phyloP scores from a whole-genome alignment of 1,140 invertebrate species.

The Maconellicoccus hirsutus region DNA sequence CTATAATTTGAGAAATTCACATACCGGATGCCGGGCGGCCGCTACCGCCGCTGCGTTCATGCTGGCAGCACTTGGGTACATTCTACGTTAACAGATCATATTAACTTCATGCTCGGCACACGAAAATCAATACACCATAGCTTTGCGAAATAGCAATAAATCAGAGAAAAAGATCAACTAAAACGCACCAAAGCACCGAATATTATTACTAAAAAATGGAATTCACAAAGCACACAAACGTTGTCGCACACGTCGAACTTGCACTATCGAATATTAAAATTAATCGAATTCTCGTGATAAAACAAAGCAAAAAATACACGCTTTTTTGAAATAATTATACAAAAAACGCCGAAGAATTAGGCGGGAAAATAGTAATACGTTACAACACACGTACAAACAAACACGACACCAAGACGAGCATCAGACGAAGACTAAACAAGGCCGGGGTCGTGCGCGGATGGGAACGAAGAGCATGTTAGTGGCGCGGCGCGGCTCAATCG shows the following conservation, averaged over 20 bases:
- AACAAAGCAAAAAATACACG: no score
- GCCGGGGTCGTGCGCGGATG: not conserved
- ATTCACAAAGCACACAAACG: no score
- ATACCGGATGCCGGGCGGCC: slow-evolving; percentile 32
- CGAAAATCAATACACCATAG: not conserved
- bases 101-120: not conserved
- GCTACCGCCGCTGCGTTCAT: slow-evolving; percentile 33
- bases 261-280: no score
- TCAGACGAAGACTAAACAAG: not conserved
- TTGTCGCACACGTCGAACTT: no score
- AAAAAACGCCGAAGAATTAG: not conserved
- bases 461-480: not conserved
- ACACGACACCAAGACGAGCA: not conserved
- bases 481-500: not conserved
- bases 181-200: not conserved
- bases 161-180: no score
- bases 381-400: not conserved
- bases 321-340: no score
- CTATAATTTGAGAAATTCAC: not conserved
- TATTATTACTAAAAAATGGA: no score
- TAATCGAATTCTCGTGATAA: no score
- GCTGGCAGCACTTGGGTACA: slow-evolving; percentile 32
- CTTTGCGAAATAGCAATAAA: no score
- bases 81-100: slow-evolving; percentile 29
- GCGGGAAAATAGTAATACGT: not conserved